phyloP scores from a whole-genome alignment of 2,797 vertebrate genomes.

The Fistularia tabacaria region DNA sequence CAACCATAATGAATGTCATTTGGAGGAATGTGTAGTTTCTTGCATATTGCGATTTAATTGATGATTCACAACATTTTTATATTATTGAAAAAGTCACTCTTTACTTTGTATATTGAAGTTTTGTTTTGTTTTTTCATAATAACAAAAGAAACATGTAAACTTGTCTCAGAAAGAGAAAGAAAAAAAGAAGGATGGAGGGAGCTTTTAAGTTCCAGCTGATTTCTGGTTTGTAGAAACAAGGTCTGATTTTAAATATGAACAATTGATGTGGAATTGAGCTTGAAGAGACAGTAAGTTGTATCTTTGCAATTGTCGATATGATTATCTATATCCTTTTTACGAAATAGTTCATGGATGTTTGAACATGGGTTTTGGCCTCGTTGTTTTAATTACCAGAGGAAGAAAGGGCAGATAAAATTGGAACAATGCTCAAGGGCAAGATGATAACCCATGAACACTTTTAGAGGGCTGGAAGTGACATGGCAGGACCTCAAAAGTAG shows the following conservation, averaged over 20 bases:
- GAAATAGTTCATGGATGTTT: constrained; percentile 16
- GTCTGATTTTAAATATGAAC: constrained; percentile 9
- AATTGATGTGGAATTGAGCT: constrained; percentile 10
- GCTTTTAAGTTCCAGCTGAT: neutral
- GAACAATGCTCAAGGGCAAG: constrained; percentile 45
- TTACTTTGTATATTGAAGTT: too few relatives aligned
- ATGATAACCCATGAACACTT: constrained; percentile 24
- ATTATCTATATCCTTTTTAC: constrained; percentile 6
- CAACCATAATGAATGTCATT: too few relatives aligned
- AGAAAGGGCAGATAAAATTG: constrained; percentile 21
- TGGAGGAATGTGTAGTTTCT: too few relatives aligned
- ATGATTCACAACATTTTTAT: too few relatives aligned
- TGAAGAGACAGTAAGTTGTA: too few relatives aligned
- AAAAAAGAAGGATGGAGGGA: neutral
- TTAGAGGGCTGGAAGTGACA: constrained; percentile 18
- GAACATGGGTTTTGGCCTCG: constrained; percentile 16
- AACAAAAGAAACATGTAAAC: neutral
- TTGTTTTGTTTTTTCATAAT: too few relatives aligned
- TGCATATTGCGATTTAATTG: too few relatives aligned
- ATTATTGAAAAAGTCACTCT: too few relatives aligned
- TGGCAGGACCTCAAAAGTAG: constrained; percentile 53
- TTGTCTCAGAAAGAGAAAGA: too few relatives aligned
- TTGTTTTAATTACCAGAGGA: constrained; percentile 43
- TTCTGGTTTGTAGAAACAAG: constrained; percentile 5
- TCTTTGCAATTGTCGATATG: too few relatives aligned